A percentile compares a stretch with the other conserved stretches of the same genome.
phyloP scores from a whole-genome alignment of 2,888 invertebrate species.

The Caenorhabditis uteleia region DNA sequence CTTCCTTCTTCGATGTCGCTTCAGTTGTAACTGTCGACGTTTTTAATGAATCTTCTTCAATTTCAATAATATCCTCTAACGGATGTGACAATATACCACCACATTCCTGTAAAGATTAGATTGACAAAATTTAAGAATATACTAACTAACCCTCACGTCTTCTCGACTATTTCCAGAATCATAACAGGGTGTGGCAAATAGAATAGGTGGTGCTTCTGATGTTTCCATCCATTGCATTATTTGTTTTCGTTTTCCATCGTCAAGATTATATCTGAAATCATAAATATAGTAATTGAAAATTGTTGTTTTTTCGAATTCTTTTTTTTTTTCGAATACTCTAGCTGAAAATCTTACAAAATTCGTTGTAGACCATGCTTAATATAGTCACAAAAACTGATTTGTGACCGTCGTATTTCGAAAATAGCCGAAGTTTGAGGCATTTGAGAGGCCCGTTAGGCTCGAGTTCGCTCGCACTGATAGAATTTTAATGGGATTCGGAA shows the following conservation, averaged over 20 bases:
- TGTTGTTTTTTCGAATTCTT: not conserved
- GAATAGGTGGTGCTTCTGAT: constrained; percentile 35
- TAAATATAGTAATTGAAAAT: not conserved
- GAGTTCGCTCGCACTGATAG: too few species aligned
- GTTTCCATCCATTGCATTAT: constrained; percentile 56
- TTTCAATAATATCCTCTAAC: constrained; percentile 60
- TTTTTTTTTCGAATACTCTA: not conserved
- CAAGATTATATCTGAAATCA: constrained; percentile 42
- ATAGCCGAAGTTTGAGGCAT: constrained; percentile 40
- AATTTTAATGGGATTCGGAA: too few species aligned
- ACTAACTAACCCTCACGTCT: constrained; percentile 11
- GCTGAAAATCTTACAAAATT: constrained; percentile 18
- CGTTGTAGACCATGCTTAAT: constrained; percentile 31
- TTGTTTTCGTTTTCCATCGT: constrained; percentile 49
- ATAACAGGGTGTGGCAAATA: constrained; percentile 26
- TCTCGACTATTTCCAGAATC: constrained; percentile 15
- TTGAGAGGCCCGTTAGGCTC: too few species aligned
- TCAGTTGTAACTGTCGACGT: constrained; percentile 28
- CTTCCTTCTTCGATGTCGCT: constrained; percentile 27
- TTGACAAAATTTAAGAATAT: too few species aligned
- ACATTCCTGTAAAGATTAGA: constrained; percentile 36
- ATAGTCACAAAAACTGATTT: constrained; percentile 25
- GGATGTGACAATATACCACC: constrained; percentile 49
- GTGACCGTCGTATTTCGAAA: constrained; percentile 31
- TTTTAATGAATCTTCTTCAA: constrained; percentile 56